Base-by-base conservation (phyloP, 2,888 invertebrate species). In the Glaucopsyche alexis region DNA sequence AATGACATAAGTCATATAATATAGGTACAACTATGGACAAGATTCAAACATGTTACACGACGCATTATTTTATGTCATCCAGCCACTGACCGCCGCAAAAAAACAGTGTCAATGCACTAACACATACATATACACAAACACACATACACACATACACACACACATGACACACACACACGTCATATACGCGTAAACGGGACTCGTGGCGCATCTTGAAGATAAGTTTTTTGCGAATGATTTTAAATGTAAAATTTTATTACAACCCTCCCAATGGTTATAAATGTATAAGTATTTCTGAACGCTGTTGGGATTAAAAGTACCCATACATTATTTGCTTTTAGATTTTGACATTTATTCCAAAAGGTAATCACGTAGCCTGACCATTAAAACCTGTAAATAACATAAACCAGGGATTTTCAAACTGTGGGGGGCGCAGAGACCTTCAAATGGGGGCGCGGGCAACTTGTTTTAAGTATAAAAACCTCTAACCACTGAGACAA, bases 201-300 rank as follows among this genome's bases (percentile, higher is more conserved):
- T 42, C 66, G 42, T 42, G n/a, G 8, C 8, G 40, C n/a, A 42
- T 66, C 40, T 66, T 66, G 40, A 40, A 66, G 66, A 66, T 66
- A 40, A 16, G 66, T 66, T 66, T 65, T 55, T 66, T 66, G 66
- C 42, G 42, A 66, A 66, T 66, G 66, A 66, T 42, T 66, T 40
- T 66, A 45, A 42, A 66, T 66, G 42, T 66, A 66, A 66, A 66
- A 66, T 55, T 55, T 55, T 55, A 55, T 55, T 55, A 19, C 55
- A 55, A 55, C 16, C 19, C 55, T 11, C 7, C 11, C 55, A 13
- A 19, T 55, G 55, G 55, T 1, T 19, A 19, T 19, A 19, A 6
- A 11, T 9, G 19, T 55, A 19, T 19, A 55, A 11, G 5, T 6
- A 19, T 19, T 16, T 19, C 9, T 19, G 19, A 11, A 55, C 11